phyloP scores from a whole-genome alignment of 2,888 invertebrate species.

The Pinctada fucata region DNA sequence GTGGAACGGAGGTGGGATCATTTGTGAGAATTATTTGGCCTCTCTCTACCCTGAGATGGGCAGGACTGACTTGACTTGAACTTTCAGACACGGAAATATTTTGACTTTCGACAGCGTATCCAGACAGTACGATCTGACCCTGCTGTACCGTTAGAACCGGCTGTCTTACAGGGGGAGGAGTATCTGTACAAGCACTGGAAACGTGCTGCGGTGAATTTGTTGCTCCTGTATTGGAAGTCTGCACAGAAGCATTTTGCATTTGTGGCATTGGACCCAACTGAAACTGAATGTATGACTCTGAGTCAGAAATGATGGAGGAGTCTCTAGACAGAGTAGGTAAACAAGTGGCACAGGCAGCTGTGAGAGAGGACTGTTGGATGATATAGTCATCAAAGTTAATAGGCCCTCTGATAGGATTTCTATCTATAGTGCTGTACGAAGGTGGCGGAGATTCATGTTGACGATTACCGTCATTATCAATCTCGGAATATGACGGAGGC shows the following conservation, averaged over 20 bases:
- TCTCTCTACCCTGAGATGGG: constrained; percentile 46
- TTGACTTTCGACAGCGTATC: constrained; percentile 9
- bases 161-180: constrained; percentile 8
- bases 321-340: constrained; percentile 23
- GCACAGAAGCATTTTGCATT: constrained; percentile 19
- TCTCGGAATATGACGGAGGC: constrained; percentile 68
- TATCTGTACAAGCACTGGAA: not conserved
- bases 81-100: not conserved
- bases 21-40: constrained; percentile 47
- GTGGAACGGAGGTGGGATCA: not conserved
- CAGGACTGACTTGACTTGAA: constrained; percentile 30
- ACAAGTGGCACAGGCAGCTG: constrained; percentile 28
- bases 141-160: constrained; percentile 48
- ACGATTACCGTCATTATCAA: constrained; percentile 46
- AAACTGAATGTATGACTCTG: constrained; percentile 16
- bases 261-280: not conserved
- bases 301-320: constrained; percentile 25
- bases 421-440: constrained; percentile 67
- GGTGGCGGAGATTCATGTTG: constrained; percentile 63
- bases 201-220: not conserved
- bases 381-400: constrained; percentile 14
- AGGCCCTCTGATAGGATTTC: constrained; percentile 42
- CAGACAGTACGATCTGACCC: constrained; percentile 50
- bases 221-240: not conserved
- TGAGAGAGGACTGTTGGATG: constrained; percentile 9